Conservation (phyloP, 2,113 vertebrate species). For the Procapra przewalskii region DNA sequence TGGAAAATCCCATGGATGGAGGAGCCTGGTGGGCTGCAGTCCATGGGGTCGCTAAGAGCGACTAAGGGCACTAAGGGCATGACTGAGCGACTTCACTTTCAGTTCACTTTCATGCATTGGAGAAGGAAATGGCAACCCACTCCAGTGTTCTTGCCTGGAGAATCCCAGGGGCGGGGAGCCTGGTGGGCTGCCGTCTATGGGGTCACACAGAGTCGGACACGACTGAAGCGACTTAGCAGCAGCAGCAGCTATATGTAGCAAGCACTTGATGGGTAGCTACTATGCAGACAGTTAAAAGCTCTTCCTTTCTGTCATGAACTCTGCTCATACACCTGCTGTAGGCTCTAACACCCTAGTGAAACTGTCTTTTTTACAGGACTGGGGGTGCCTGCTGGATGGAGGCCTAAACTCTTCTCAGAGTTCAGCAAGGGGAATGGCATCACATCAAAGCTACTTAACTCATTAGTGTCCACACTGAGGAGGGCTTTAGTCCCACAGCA, state of each 20-base stretch:
- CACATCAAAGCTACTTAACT: background rate
- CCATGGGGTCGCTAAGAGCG: no score
- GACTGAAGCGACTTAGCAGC: no score
- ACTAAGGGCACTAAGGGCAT: no score
- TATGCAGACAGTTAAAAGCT: background rate
- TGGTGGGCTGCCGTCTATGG: no score
- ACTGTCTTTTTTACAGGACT: background rate
- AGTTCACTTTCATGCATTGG: no score
- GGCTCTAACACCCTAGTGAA: background rate
- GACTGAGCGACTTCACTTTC: no score
- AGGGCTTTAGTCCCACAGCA: background rate
- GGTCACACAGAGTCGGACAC: no score
- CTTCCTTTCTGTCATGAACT: background rate
- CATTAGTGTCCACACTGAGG: background rate
- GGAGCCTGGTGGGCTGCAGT: no score
- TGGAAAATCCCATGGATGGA: no score
- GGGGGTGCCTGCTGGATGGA: background rate
- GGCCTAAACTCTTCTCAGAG: background rate
- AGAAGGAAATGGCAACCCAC: no score
- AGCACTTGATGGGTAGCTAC: background rate
- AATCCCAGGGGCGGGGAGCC: no score
- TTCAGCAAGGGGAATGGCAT: background rate
- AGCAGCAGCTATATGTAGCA: background rate
- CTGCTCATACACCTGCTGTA: background rate
- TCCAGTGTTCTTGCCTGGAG: no score